Conservation (phyloP, 2,888 invertebrate genomes). For the Ditula angustiorana region DNA sequence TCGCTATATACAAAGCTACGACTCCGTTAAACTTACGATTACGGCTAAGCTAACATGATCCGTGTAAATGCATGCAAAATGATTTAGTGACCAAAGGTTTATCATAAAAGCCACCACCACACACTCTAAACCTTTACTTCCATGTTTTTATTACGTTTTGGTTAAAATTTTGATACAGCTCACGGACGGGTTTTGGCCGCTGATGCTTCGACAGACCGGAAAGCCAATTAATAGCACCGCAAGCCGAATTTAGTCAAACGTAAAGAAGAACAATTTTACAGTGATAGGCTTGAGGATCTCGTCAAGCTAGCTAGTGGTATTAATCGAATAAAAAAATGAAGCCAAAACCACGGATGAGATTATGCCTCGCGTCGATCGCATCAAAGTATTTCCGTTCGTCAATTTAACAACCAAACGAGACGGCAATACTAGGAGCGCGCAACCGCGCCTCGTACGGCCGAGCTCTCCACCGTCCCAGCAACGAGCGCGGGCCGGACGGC, state of each 20-base stretch:
- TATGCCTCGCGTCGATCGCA: slow-evolving; percentile 59
- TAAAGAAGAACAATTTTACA: slow-evolving; percentile 73
- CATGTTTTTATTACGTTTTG: slow-evolving; percentile 66
- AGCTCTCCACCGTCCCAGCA: slow-evolving; percentile 30
- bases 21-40: slow-evolving; percentile 63
- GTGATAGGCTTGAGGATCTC: slow-evolving; percentile 77
- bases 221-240: slow-evolving; percentile 84
- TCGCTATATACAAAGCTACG: slow-evolving; percentile 68
- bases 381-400: slow-evolving; percentile 13
- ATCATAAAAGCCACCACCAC: slow-evolving; percentile 83
- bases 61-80: slow-evolving; percentile 80
- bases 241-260: slow-evolving; percentile 81
- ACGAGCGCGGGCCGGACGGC: slow-evolving; percentile 13
- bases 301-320: slow-evolving; percentile 82
- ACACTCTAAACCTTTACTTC: slow-evolving; percentile 85
- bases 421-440: slow-evolving; percentile 7
- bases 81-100: slow-evolving; percentile 73
- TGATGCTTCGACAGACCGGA: slow-evolving; percentile 50
- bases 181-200: slow-evolving; percentile 61
- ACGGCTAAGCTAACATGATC: slow-evolving; percentile 73
- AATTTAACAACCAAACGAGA: neutral
- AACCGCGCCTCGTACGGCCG: slow-evolving; percentile 29
- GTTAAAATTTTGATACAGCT: slow-evolving; percentile 80
- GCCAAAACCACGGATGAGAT: slow-evolving; percentile 83
- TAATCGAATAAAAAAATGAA: slow-evolving; percentile 79